These are phyloP conservation scores for Zeuzera pyrina DNA, from an alignment of 2,888 invertebrate species.

Conservation along the genomic window DNA sequence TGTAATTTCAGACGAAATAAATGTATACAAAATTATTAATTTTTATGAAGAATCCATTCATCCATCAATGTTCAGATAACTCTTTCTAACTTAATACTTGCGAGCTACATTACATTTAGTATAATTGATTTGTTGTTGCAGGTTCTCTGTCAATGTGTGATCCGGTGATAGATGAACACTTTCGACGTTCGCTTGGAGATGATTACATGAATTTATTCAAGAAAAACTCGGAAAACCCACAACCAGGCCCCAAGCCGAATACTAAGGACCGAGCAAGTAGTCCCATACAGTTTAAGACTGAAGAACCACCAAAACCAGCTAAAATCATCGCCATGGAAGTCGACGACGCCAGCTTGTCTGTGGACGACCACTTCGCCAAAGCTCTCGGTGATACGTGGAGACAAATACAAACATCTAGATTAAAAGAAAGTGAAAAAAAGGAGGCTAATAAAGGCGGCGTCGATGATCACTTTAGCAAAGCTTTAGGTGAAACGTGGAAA, in stretches of 20 bases:
- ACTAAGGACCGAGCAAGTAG: constrained; percentile 66
- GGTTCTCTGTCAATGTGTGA: constrained; percentile 86
- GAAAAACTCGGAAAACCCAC: constrained; percentile 49
- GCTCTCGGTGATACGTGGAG: constrained; percentile 90
- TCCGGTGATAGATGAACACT: constrained; percentile 96
- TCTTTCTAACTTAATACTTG: no score
- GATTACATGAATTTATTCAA: constrained; percentile 82
- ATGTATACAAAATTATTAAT: no score
- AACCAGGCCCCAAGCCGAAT: constrained; percentile 48
- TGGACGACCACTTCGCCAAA: constrained; percentile 94
- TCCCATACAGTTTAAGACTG: constrained; percentile 57
- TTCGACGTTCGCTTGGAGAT: constrained; percentile 90
- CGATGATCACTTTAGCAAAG: constrained; percentile 95
- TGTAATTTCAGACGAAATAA: no score
- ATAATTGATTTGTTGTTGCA: constrained; percentile 37
- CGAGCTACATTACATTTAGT: no score
- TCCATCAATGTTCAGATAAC: no score
- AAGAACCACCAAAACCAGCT: constrained; percentile 45
- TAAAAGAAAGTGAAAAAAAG: constrained; percentile 55
- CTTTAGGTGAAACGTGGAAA: constrained; percentile 88
- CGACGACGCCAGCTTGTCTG: constrained; percentile 75
- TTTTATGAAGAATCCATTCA: no score
- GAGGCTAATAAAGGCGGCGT: constrained; percentile 63
- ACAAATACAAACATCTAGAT: constrained; percentile 77
- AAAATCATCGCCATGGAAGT: constrained; percentile 73